phyloP scores from a whole-genome alignment of 2,797 vertebrate species.

The Cirrhinus molitorella region DNA sequence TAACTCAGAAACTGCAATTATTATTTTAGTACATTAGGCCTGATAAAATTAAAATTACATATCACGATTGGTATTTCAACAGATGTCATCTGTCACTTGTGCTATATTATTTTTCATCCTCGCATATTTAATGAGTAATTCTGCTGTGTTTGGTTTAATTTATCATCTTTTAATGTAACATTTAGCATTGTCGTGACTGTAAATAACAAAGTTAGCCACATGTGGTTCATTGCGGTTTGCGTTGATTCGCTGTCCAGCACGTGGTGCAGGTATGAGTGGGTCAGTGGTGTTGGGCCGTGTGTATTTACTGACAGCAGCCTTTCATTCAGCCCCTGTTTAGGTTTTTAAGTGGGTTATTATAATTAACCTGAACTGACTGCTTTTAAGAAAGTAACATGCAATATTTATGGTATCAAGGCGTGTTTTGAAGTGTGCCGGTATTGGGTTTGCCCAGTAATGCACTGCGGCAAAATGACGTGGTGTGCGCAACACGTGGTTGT shows the following conservation, averaged over 20 bases:
- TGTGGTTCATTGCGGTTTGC: background rate
- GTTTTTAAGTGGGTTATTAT: background rate
- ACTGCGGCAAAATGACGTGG: constrained; percentile 41
- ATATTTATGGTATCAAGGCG: constrained; percentile 74
- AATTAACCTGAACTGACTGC: too few species aligned
- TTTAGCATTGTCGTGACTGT: background rate
- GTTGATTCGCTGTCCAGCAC: constrained; percentile 35
- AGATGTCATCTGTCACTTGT: background rate
- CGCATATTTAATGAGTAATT: background rate
- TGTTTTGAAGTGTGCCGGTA: constrained; percentile 58
- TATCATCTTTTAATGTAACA: background rate
- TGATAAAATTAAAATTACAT: background rate
- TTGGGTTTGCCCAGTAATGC: constrained; percentile 54
- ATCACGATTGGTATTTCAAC: background rate
- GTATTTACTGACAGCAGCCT: background rate
- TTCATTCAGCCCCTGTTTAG: background rate
- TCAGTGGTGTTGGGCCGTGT: constrained; percentile 6
- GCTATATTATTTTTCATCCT: background rate
- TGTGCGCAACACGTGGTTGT: constrained; percentile 38
- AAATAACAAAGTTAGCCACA: background rate
- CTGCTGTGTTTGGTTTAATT: background rate
- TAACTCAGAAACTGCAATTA: background rate
- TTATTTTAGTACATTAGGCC: background rate
- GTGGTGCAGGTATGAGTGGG: constrained; percentile 30
- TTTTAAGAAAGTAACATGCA: background rate